Conservation (phyloP, 1,140 invertebrate genomes). For the Battus philenor region DNA sequence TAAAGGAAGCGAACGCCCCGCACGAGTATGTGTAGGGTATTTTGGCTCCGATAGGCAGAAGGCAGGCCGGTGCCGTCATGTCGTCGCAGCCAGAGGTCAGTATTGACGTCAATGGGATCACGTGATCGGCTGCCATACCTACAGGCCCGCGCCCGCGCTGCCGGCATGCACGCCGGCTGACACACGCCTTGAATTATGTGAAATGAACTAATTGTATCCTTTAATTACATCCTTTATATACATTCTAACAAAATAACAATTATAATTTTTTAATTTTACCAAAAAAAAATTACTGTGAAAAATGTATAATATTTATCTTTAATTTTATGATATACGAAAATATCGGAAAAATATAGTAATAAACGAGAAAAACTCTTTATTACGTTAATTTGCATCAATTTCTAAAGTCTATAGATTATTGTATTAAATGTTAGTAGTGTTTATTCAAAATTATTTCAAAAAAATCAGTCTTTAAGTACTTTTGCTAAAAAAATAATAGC, state of each 20-base stretch:
- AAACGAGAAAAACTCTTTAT: too few relatives aligned
- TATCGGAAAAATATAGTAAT: too few relatives aligned
- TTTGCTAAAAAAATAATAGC: too few relatives aligned
- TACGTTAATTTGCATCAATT: too few relatives aligned
- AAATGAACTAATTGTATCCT: background rate
- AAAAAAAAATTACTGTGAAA: too few relatives aligned
- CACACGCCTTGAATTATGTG: background rate
- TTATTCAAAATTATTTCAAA: too few relatives aligned
- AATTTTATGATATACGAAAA: too few relatives aligned
- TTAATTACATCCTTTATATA: background rate
- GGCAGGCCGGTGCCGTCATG: conserved; percentile 25
- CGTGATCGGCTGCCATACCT: conserved; percentile 28
- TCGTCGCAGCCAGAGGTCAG: conserved; percentile 43
- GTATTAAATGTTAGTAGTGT: too few relatives aligned
- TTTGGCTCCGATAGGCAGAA: conserved; percentile 42
- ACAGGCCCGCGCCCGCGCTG: conserved; percentile 8
- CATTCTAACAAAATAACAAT: background rate
- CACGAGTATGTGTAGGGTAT: conserved; percentile 32
- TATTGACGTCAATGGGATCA: conserved; percentile 57
- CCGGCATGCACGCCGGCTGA: background rate
- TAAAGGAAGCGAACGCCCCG: conserved; percentile 10
- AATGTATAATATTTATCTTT: too few relatives aligned
- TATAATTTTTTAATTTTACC: too few relatives aligned
- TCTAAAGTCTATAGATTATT: too few relatives aligned
- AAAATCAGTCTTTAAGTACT: too few relatives aligned